Conservation (phyloP, 2,888 invertebrate species). For the Drosophila parthenogenetica region DNA sequence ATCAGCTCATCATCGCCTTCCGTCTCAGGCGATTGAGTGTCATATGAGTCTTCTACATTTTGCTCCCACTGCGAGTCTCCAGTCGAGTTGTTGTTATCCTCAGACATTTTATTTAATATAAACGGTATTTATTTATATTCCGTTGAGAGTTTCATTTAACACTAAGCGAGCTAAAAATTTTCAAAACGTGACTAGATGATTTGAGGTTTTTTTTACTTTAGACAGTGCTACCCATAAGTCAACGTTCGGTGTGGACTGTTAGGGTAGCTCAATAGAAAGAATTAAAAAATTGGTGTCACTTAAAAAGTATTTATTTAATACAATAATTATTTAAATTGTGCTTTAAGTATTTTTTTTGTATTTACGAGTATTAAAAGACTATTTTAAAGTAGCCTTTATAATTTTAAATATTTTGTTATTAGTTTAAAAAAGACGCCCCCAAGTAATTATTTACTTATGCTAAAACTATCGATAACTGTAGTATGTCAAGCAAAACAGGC, state of each 20-base stretch:
- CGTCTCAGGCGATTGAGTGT: background rate
- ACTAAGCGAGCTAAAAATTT: background rate
- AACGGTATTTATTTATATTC: background rate
- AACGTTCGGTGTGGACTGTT: background rate
- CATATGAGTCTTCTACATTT: background rate
- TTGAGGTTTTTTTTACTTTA: background rate
- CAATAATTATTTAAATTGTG: background rate
- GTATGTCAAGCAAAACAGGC: no score
- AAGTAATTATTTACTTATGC: no score
- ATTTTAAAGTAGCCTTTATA: no score
- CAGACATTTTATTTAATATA: slow-evolving; percentile 16
- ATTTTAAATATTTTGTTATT: no score
- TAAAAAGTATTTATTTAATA: background rate
- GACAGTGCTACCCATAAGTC: background rate
- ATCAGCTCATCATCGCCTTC: background rate
- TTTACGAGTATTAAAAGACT: no score
- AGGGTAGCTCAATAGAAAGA: background rate
- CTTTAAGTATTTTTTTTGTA: no score
- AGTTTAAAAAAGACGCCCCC: no score
- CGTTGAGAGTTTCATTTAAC: background rate
- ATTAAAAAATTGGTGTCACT: background rate
- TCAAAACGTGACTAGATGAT: slow-evolving; percentile 2
- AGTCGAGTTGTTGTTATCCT: slow-evolving; percentile 3
- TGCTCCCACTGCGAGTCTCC: background rate
- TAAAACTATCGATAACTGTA: background rate